Percentiles rank a stretch among this genome's conserved stretches.
These are phyloP conservation scores for Idaea biselata DNA, from an alignment of 2,888 invertebrate genomes.

Conservation along the genomic window DNA sequence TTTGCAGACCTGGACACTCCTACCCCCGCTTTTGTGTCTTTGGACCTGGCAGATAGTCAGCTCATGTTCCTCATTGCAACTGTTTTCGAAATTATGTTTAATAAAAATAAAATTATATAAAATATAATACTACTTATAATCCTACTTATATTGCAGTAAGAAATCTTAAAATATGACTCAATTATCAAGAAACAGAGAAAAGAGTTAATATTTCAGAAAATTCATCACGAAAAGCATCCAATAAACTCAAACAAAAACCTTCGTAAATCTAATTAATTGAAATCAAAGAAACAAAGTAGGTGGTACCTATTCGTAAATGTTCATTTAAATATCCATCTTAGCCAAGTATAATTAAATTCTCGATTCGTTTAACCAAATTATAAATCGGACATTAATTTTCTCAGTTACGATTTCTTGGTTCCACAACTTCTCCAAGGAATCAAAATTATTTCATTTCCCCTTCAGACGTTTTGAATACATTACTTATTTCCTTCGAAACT, in stretches of 20 bases:
- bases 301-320: neutral
- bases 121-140: no score
- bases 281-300: slow-evolving; percentile 1
- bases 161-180: neutral
- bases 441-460: slow-evolving; percentile 33
- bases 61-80: neutral
- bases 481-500: neutral
- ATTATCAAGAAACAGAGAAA: neutral
- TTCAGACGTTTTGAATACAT: slow-evolving; percentile 24
- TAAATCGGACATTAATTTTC: slow-evolving; percentile 23
- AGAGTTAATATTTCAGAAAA: neutral
- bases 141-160: neutral
- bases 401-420: slow-evolving; percentile 22
- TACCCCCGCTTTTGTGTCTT: no score
- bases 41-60: no score
- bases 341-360: slow-evolving; percentile 5
- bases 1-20: no score
- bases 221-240: neutral
- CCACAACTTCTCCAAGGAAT: slow-evolving; percentile 24
- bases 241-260: neutral
- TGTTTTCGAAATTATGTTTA: neutral
- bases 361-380: slow-evolving; percentile 16
- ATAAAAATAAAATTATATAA: no score
- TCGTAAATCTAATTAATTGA: neutral
- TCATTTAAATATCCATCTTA: neutral